phyloP scores from a whole-genome alignment of 1,140 invertebrate genomes.

The Drosophila lini region DNA sequence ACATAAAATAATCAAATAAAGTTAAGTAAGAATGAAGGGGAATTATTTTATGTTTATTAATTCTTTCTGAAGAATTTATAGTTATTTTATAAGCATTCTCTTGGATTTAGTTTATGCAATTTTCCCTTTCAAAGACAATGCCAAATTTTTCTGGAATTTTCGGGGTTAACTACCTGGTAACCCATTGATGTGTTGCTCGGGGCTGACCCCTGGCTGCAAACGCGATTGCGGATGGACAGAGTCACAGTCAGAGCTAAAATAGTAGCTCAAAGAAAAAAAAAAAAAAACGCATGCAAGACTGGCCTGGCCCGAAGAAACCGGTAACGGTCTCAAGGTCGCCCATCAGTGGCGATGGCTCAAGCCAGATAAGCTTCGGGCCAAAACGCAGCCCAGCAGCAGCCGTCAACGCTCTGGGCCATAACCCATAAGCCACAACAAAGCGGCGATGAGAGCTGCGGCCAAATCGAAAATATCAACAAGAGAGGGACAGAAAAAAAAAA shows the following conservation, averaged over 20 bases:
- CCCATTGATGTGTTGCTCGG: background rate
- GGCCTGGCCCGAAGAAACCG: constrained; percentile 61
- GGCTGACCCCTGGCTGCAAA: constrained; percentile 16
- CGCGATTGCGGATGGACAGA: constrained; percentile 37
- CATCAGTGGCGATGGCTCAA: constrained; percentile 62
- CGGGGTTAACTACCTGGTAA: constrained; percentile 37
- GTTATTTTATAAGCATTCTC: background rate
- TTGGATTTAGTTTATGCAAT: background rate
- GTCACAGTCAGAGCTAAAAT: constrained; percentile 23
- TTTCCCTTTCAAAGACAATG: background rate
- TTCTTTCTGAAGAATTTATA: background rate
- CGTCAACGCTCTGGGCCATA: constrained; percentile 52
- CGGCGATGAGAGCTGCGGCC: constrained; percentile 32
- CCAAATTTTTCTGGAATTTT: background rate
- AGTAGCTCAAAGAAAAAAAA: background rate
- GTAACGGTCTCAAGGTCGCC: constrained; percentile 78
- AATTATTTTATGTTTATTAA: no score
- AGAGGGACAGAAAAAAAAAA: background rate
- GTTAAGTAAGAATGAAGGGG: no score
- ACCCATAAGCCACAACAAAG: constrained; percentile 44
- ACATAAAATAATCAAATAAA: background rate
- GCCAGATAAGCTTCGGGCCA: constrained; percentile 58
- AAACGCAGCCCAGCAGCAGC: constrained; percentile 49
- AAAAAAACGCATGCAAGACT: constrained; percentile 23
- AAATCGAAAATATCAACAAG: constrained; percentile 23